Evolutionary conservation across 2,888 invertebrate species (phyloP), one percentile per base, ranked within the genome.

Genomic region (Cremastinae sp.): DNA sequence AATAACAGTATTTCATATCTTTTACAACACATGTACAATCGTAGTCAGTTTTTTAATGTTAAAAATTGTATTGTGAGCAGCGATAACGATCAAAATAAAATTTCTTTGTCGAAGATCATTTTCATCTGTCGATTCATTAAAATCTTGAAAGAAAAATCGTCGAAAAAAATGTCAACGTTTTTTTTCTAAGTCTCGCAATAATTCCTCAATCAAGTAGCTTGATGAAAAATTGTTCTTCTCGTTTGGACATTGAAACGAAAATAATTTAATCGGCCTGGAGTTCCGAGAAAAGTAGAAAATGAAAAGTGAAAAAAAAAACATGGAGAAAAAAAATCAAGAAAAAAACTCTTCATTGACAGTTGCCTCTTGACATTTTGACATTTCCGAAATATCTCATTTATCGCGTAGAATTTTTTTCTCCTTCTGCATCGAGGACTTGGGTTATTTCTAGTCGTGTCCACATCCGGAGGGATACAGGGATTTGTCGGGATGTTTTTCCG

Each of bases 401-500:
- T 53, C 22, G 62, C 8, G 20, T 7, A 20, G 34, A 5, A 5
- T 28, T 28, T 28, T 28, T 9, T 22, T 51, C 16, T 41, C 53
- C 53, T 22, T 51, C 8, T 22, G 14, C 45, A 18, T 14, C 10
- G 16, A 28, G 38, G 2, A 8, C 20, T 7, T 20, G 9, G 3
- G 28, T 4, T 20, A 38, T 68, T 58, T 56, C 58, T 56, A 47
- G 68, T 20, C 49, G 68, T 68, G 36, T 47, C 18, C 49, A 22
- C 68, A 58, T 68, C 68, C 58, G 58, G 56, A 47, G 47, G 22
- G 20, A 38, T 36, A 36, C 34, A 49, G 56, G 49, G 38, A 64
- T 47, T 56, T 28, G 28, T 62, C 45, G 22, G 22, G 65, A 54
- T n/a, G 56, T 28, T 16, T n/a, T 10, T 43, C 14, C 58, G 59